A percentile compares a stretch with the other conserved stretches of the same genome.
phyloP scores from a whole-genome alignment of 2,797 vertebrate species.

The Vultur gryphus region DNA sequence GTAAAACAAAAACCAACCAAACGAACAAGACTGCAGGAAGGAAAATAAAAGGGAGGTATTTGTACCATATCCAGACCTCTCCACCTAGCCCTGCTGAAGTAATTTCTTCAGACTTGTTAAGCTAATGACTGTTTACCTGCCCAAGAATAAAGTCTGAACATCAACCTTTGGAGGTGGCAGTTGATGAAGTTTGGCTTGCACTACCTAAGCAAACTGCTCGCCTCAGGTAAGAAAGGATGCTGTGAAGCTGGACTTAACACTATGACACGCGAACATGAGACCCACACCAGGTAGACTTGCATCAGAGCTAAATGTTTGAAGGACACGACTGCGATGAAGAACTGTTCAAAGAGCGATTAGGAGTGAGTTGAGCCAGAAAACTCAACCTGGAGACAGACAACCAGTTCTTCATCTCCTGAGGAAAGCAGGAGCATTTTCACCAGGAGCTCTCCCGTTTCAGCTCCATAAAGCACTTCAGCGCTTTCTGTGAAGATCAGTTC shows the following conservation, averaged over 20 bases:
- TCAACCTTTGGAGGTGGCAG: not conserved
- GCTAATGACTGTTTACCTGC: not conserved
- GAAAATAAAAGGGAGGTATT: not conserved
- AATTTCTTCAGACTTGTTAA: not conserved
- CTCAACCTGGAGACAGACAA: not conserved
- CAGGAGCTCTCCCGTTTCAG: not conserved
- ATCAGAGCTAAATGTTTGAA: not conserved
- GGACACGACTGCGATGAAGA: not conserved
- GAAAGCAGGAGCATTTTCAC: not conserved
- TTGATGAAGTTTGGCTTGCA: not conserved
- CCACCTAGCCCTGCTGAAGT: not conserved
- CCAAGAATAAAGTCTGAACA: not conserved
- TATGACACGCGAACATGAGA: not conserved
- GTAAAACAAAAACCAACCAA: not conserved
- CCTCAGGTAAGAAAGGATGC: not conserved
- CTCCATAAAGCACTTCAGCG: not conserved
- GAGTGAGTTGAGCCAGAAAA: not conserved
- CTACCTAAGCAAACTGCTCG: not conserved
- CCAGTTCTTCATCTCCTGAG: not conserved
- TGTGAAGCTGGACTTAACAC: not conserved
- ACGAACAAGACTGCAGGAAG: not conserved
- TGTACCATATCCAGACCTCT: not conserved
- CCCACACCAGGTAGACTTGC: not conserved
- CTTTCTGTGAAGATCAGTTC: not conserved
- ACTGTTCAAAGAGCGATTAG: not conserved